phyloP scores from a whole-genome alignment of 2,113 vertebrate genomes.

The Mesitornis unicolor region DNA sequence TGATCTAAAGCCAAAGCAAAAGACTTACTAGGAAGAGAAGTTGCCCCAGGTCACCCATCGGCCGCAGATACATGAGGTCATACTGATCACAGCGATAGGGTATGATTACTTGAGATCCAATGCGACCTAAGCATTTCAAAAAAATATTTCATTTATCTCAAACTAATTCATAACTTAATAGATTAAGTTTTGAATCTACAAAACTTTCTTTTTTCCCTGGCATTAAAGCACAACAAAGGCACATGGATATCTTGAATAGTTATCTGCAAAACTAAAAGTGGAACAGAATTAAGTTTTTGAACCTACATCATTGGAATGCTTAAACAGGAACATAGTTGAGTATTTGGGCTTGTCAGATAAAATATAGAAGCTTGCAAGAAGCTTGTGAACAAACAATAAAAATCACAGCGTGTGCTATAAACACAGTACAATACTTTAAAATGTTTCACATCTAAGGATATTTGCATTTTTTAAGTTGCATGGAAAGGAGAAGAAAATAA shows the following conservation, averaged over 20 bases:
- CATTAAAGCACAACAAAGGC: background rate
- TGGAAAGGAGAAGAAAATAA: background rate
- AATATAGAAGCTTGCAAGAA: background rate
- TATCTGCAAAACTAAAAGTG: background rate
- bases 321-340: background rate
- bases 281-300: background rate
- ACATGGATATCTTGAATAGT: background rate
- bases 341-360: background rate
- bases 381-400: background rate
- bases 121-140: constrained; percentile 78
- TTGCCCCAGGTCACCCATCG: constrained; percentile 96
- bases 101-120: constrained; percentile 90
- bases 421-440: background rate
- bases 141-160: background rate
- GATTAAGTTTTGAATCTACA: background rate
- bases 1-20: background rate
- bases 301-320: background rate
- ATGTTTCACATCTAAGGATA: background rate
- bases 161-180: background rate
- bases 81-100: constrained; percentile 92
- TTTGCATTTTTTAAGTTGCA: background rate
- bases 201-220: background rate
- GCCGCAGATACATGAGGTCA: constrained; percentile 87
- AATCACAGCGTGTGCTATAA: background rate
- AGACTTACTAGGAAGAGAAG: constrained; percentile 87